Percentiles rank a stretch among this genome's conserved stretches.
These are phyloP conservation scores for Hybos culiciformis DNA, from an alignment of 2,888 invertebrate species.

Conservation along the genomic window DNA sequence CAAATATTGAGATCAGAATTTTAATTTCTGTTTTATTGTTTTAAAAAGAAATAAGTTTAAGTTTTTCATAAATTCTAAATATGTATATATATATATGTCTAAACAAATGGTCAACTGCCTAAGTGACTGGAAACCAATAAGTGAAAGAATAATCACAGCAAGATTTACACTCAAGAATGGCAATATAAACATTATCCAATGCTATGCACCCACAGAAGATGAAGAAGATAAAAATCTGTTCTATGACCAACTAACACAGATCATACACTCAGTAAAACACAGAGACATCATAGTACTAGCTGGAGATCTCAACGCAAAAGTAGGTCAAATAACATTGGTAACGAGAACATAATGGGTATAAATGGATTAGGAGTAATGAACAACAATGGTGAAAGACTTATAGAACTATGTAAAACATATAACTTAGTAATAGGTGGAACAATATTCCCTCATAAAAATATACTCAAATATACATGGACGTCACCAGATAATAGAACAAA, in stretches of 20 bases:
- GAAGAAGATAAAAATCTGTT: background rate
- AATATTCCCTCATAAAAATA: background rate
- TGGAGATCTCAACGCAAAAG: conserved; percentile 4
- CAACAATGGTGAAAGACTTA: background rate
- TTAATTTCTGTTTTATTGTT: too few species aligned
- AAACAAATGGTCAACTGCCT: too few species aligned
- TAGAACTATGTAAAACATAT: background rate
- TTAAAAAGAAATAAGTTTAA: too few species aligned
- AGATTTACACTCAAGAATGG: too few species aligned
- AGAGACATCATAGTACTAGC: background rate
- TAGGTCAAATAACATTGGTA: background rate
- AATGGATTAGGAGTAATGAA: conserved; percentile 1
- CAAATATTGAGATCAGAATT: too few species aligned
- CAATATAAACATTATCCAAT: too few species aligned
- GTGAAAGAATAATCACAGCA: too few species aligned
- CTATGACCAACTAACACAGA: background rate
- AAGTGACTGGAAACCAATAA: too few species aligned
- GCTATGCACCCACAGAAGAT: conserved; percentile 3
- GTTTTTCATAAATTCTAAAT: too few species aligned
- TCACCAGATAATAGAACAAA: background rate
- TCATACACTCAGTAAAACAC: background rate
- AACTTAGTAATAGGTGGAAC: background rate
- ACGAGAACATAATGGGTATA: background rate
- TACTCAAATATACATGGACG: background rate
- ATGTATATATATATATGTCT: too few species aligned